phyloP scores from a whole-genome alignment of 2,888 invertebrate species.

The Lamellibrachia columna region DNA sequence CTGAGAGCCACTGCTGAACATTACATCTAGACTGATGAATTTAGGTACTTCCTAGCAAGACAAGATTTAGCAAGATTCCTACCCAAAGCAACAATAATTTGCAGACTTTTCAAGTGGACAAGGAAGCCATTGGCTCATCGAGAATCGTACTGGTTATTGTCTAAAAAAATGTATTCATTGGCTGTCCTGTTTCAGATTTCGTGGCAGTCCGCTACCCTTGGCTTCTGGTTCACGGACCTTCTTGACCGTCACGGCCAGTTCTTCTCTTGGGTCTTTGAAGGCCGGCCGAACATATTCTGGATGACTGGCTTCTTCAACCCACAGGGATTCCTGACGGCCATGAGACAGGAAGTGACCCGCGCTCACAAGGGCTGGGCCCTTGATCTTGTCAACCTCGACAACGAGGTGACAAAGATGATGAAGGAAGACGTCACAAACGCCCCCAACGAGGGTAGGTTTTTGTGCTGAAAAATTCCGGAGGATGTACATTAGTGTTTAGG shows the following conservation, averaged over 20 bases:
- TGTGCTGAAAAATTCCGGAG: background rate
- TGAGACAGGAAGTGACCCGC: conserved; percentile 64
- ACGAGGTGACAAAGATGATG: conserved; percentile 66
- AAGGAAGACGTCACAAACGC: conserved; percentile 75
- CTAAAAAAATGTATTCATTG: background rate
- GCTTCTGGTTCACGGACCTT: conserved; percentile 98
- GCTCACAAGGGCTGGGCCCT: conserved; percentile 67
- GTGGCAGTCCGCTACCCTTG: conserved; percentile 96
- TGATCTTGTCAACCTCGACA: conserved; percentile 64
- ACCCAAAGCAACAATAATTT: too few species aligned
- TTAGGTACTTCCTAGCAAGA: too few species aligned
- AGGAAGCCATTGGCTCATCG: too few species aligned
- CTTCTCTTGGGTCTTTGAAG: conserved; percentile 80
- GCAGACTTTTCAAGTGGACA: too few species aligned
- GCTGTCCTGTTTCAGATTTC: conserved; percentile 75
- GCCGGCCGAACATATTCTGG: conserved; percentile 90
- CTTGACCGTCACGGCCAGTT: conserved; percentile 91
- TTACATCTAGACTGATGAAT: too few species aligned
- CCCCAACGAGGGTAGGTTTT: conserved; percentile 78
- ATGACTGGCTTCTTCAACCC: conserved; percentile 99
- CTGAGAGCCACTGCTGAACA: too few species aligned
- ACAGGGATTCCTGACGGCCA: conserved; percentile 70
- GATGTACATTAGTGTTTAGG: background rate
- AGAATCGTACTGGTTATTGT: too few species aligned
- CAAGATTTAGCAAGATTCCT: too few species aligned